These are phyloP conservation scores for Scaptomyza cyrtandrae DNA, from an alignment of 2,888 invertebrate species.

Conservation along the genomic window DNA sequence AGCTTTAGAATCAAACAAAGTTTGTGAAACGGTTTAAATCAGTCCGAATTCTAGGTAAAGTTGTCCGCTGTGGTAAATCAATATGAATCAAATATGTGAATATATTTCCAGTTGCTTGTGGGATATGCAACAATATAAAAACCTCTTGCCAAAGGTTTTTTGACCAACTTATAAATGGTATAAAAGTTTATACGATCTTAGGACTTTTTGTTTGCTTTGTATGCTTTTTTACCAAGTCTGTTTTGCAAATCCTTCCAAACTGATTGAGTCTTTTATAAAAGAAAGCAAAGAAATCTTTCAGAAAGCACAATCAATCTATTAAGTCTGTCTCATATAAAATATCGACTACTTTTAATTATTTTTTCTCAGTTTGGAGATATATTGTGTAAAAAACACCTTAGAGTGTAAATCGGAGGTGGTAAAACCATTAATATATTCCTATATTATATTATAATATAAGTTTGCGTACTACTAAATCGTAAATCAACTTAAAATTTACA, in stretches of 20 bases:
- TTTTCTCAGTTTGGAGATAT: too few species aligned
- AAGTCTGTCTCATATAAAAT: background rate
- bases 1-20: background rate
- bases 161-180: background rate
- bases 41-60: background rate
- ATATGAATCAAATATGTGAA: too few species aligned
- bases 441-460: background rate
- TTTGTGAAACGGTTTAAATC: background rate
- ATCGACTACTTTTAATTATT: background rate
- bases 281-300: background rate
- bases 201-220: background rate
- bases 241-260: background rate
- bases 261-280: background rate
- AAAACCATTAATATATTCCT: background rate
- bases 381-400: background rate
- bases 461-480: background rate
- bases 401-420: background rate
- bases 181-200: background rate
- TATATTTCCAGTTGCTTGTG: too few species aligned
- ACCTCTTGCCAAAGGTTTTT: background rate
- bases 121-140: too few species aligned
- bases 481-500: too few species aligned
- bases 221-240: background rate
- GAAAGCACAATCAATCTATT: too few species aligned
- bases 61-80: background rate